Evolutionary conservation across 2,113 vertebrate species (phyloP).

Genomic region (Chlorocebus sabaeus): DNA sequence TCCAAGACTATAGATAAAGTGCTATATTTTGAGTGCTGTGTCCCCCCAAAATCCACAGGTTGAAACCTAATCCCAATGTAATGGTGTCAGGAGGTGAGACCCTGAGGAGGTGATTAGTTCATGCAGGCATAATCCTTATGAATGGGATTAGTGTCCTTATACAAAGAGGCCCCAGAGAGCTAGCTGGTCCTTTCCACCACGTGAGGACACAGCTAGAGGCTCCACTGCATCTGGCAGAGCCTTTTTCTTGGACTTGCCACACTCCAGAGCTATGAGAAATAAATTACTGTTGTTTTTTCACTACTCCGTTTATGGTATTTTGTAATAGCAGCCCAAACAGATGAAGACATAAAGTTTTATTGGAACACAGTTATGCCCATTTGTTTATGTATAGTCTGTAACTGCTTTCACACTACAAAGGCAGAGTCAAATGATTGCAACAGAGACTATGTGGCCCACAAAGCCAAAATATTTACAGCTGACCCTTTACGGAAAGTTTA

Average conservation of each 20-base stretch:
- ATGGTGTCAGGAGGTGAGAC: neutral
- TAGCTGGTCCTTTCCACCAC: neutral
- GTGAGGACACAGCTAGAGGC: neutral
- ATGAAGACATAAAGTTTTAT: neutral
- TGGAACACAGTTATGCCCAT: neutral
- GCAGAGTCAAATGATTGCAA: neutral
- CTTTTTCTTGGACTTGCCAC: neutral
- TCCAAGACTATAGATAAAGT: neutral
- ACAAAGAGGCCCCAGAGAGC: neutral
- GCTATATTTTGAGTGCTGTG: neutral
- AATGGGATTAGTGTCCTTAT: neutral
- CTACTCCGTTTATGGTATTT: neutral
- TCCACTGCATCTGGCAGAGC: neutral
- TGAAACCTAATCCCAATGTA: neutral
- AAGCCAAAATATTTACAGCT: neutral
- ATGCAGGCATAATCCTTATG: neutral
- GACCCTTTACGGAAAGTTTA: neutral
- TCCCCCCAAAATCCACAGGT: neutral
- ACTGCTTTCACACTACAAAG: neutral
- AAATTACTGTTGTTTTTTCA: neutral
- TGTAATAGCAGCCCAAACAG: neutral
- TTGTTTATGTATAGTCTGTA: neutral
- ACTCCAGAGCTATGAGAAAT: neutral
- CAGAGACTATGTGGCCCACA: neutral
- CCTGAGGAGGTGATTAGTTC: neutral